Conservation (phyloP, 2,797 vertebrate genomes). For the Bovichtus diacanthus region DNA sequence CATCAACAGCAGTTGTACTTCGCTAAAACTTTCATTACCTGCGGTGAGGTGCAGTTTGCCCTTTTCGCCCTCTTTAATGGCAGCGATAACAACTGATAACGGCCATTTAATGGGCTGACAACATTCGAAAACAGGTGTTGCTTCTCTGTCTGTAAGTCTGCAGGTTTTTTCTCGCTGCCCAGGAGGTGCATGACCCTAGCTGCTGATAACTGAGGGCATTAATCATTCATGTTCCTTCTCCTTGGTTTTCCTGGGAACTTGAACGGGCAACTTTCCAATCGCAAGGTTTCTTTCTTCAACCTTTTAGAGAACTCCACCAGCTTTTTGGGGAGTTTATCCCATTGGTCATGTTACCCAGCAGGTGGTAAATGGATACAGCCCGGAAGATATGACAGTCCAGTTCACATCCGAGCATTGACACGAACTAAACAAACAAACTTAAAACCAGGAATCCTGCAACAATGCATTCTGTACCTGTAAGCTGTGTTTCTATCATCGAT, state of each 20-base stretch:
- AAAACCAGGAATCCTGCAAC: no score
- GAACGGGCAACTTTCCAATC: conserved; percentile 9
- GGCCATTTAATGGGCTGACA: no score
- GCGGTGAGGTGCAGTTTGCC: no score
- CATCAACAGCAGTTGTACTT: no score
- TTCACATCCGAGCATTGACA: not conserved
- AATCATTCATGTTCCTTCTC: conserved; percentile 14
- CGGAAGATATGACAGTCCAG: not conserved
- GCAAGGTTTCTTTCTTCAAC: not conserved
- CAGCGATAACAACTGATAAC: no score
- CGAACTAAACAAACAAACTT: no score
- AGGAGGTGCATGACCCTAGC: not conserved
- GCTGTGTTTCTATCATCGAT: not conserved
- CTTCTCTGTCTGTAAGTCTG: no score
- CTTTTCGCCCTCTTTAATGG: no score
- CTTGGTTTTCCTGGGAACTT: conserved; percentile 10
- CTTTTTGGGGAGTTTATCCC: not conserved
- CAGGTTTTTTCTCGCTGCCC: not conserved
- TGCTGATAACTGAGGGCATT: not conserved
- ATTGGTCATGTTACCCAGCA: not conserved
- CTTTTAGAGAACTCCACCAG: not conserved
- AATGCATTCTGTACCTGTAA: not conserved
- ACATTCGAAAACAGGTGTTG: no score
- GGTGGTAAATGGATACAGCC: not conserved
- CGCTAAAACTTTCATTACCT: no score